Percentiles rank a stretch among this genome's conserved stretches.
These are phyloP conservation scores for Agrilus planipennis DNA, from an alignment of 1,140 invertebrate species.

Conservation along the genomic window DNA sequence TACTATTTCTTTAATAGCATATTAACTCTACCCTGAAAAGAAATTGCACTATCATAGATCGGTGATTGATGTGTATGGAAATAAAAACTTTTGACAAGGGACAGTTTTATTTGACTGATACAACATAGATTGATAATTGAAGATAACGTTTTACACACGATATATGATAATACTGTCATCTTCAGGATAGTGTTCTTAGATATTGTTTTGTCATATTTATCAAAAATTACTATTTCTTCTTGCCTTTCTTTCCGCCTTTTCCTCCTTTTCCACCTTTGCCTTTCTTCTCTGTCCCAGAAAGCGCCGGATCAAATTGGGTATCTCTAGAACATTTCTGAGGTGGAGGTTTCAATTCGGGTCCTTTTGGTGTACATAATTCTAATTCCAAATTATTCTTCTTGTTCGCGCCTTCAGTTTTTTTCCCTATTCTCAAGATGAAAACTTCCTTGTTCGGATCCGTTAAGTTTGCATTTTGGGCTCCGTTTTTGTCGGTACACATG, in stretches of 20 bases:
- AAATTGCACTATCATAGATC: too few relatives aligned
- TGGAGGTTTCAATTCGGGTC: conserved; percentile 28
- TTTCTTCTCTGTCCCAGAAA: conserved; percentile 9
- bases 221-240: too few relatives aligned
- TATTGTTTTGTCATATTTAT: too few relatives aligned
- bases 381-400: conserved; percentile 33
- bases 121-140: too few relatives aligned
- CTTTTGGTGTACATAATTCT: conserved; percentile 32
- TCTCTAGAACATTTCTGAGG: conserved; percentile 29
- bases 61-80: too few relatives aligned
- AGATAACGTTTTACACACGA: too few relatives aligned
- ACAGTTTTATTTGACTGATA: too few relatives aligned
- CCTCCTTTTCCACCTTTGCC: conserved; percentile 4
- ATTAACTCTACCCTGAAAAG: too few relatives aligned
- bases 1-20: too few relatives aligned
- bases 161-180: too few relatives aligned
- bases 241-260: conserved; percentile 13
- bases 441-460: conserved; percentile 32
- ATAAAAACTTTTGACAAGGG: too few relatives aligned
- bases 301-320: conserved; percentile 27
- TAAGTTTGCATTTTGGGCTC: conserved; percentile 29
- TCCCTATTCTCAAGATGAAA: conserved; percentile 30
- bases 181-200: too few relatives aligned
- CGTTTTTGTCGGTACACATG: conserved; percentile 19
- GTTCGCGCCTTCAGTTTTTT: conserved; percentile 27